Conservation (phyloP, 2,113 vertebrate species). For the Halichoeres trimaculatus region DNA sequence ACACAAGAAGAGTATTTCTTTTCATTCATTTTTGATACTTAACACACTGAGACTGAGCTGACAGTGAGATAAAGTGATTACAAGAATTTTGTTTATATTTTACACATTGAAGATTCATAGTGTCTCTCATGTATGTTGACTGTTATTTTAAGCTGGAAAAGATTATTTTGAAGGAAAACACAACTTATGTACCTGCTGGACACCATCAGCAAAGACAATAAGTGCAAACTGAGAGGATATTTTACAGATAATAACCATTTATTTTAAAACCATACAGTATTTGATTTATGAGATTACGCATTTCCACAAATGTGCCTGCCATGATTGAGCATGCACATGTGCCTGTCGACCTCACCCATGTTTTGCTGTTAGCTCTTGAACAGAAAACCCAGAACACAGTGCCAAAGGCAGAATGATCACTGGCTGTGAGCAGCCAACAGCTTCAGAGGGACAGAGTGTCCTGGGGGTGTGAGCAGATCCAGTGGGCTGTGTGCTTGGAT, state of each 20-base stretch:
- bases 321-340: background rate
- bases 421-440: slow-evolving; percentile 29
- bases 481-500: slow-evolving; percentile 18
- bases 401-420: slow-evolving; percentile 30
- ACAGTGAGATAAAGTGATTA: background rate
- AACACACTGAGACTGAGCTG: too few relatives aligned
- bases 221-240: too few relatives aligned
- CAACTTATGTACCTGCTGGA: too few relatives aligned
- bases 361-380: slow-evolving; percentile 29
- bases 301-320: background rate
- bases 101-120: background rate
- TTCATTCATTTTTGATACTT: background rate
- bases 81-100: background rate
- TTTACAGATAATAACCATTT: background rate
- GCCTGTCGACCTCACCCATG: background rate
- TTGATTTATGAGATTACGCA: background rate
- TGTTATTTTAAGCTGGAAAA: too few relatives aligned
- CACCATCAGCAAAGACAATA: too few relatives aligned
- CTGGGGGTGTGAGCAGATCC: slow-evolving; percentile 30
- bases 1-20: background rate
- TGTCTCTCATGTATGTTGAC: too few relatives aligned
- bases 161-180: background rate
- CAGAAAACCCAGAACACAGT: slow-evolving; percentile 43
- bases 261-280: background rate
- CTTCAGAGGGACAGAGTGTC: slow-evolving; percentile 44